Base-by-base conservation (phyloP, 2,888 invertebrate genomes). In the Erebia palarica region DNA sequence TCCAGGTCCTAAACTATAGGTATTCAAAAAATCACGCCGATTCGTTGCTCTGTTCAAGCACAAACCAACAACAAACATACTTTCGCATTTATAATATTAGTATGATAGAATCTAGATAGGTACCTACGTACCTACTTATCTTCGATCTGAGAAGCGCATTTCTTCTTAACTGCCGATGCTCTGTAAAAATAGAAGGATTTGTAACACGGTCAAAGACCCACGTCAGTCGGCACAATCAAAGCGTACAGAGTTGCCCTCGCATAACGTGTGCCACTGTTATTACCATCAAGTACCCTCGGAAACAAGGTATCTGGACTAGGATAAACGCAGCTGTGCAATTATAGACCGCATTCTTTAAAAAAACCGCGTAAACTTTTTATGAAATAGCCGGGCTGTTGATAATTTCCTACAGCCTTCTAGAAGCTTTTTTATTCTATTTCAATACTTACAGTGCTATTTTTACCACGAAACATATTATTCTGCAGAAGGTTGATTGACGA, bases 241-340 rank as follows among this genome's bases (percentile, higher is more conserved):
- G 68, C 44, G 51, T 49, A 42, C 16, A 21, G 7, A 21, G 13
- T 7, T 47, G 18, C 63, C 18, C 14, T 14, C 53, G 51, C 60
- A 53, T 42, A 68, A 65, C 53, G 61, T 44, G 60, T 65, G 53
- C 42, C 59, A 63, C 68, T 73, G 65, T 73, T 74, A 76, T 73
- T 73, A 69, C 49, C 44, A 60, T 61, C 68, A 69, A 76, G 72
- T 73, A 68, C 59, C 49, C 71, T 65, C 68, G 67, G 71, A 69
- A 75, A 69, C 69, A 73, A 73, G 72, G 75, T 76, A 75, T 76
- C 73, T 73, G 73, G 73, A 73, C 72, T 73, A 67, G 66, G 77
- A 76, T 77, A 74, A 78, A 78, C 77, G 77, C 75, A 79, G 75
- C 75, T 75, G 77, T 74, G 78, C 78, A 82, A 80, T 80, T 78